These are phyloP conservation scores for Macroglossus sobrinus DNA, from an alignment of 2,113 vertebrate genomes.

Conservation along the genomic window DNA sequence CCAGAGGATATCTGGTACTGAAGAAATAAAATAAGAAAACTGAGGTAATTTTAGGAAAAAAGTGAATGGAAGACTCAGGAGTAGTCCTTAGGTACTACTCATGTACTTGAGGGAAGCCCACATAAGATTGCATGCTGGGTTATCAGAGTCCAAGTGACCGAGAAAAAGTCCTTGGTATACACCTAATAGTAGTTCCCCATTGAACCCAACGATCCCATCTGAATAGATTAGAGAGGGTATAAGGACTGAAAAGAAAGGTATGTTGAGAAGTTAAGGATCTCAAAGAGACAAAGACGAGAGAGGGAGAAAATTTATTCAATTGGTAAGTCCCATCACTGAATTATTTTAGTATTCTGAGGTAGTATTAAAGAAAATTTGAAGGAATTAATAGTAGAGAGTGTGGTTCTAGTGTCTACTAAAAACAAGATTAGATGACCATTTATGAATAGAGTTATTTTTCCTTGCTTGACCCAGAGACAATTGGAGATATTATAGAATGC, in stretches of 20 bases:
- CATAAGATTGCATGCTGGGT: neutral
- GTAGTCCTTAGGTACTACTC: neutral
- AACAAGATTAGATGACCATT: neutral
- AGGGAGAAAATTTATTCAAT: neutral
- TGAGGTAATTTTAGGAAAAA: neutral
- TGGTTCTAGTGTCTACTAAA: neutral
- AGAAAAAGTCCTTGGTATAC: neutral
- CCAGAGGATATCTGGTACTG: neutral
- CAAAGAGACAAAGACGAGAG: neutral
- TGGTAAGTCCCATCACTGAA: neutral
- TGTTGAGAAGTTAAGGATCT: neutral
- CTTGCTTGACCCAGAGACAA: conserved; percentile 30
- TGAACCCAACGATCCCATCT: neutral
- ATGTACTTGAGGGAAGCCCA: neutral
- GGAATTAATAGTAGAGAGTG: neutral
- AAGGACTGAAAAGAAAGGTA: neutral
- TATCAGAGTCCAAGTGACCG: neutral
- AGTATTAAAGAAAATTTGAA: neutral
- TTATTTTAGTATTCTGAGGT: neutral
- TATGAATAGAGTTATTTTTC: neutral
- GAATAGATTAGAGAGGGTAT: neutral
- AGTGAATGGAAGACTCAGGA: neutral
- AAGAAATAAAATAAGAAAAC: conserved; percentile 5
- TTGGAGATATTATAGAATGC: neutral
- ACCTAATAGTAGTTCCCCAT: neutral